Evolutionary conservation across 1,140 invertebrate genomes (phyloP), one percentile per base, ranked within the genome.

Genomic region (Eciton burchellii): DNA sequence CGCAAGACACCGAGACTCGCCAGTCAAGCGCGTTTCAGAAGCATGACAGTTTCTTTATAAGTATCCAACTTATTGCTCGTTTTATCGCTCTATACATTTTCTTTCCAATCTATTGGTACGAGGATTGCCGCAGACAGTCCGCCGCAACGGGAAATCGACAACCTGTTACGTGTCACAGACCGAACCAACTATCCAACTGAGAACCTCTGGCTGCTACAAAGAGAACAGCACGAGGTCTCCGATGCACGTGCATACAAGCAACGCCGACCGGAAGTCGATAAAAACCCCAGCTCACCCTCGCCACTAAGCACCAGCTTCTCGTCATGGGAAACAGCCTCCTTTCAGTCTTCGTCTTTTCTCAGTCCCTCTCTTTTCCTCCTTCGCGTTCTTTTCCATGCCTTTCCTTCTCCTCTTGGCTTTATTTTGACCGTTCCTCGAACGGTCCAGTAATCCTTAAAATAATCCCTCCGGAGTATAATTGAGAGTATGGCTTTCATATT

Each of bases 191-290:
- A 14, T 12, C n/a, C 45, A 81, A 82, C 89, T 93, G 92, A 93
- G 93, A 92, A 88, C 84, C 92, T 81, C 93, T 92, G 89, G 70
- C 81, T 76, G 82, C 81, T 85, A 91, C 90, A 92, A 93, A 93
- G 90, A 90, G 91, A 92, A 88, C 90, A 91, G 87, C 83, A 59
- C 63, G 87, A 90, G 88, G 84, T 54, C 88, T 87, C 76, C 74
- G 62, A 82, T 88, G 83, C 93, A 93, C 92, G 92, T 93, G 93
- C 91, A 93, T 92, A 89, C 90, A 91, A 93, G 90, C 91, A 92
- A 91, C 91, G 91, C 91, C 92, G 92, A 93, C 92, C 93, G 93
- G 93, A 94, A 94, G 93, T 93, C 93, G 93, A 94, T 94, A 94
- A 94, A 94, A 94, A 94, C 92, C 91, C 90, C 90, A 84, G 90